phyloP scores from a whole-genome alignment of 2,888 invertebrate species.

The Oeneis ivallda region DNA sequence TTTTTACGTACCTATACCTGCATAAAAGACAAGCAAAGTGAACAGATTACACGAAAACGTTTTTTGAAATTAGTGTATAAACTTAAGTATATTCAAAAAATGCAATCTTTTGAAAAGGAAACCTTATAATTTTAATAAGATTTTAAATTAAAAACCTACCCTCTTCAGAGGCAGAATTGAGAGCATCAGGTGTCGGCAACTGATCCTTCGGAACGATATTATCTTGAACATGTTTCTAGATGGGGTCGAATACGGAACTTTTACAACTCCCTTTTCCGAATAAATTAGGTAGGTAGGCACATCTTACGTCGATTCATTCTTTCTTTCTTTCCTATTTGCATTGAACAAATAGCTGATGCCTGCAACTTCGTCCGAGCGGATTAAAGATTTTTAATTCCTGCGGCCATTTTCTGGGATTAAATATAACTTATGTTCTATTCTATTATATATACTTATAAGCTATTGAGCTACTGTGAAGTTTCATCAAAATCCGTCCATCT shows the following conservation, averaged over 20 bases:
- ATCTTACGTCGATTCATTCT: conserved; percentile 41
- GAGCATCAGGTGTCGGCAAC: conserved; percentile 76
- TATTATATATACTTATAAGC: too few relatives aligned
- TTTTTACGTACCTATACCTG: too few relatives aligned
- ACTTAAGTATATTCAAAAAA: background rate
- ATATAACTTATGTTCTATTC: too few relatives aligned
- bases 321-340: conserved; percentile 2
- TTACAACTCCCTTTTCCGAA: conserved; percentile 62
- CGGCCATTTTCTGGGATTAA: too few relatives aligned
- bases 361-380: too few relatives aligned
- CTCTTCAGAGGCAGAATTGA: conserved; percentile 53
- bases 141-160: conserved; percentile 52
- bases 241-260: conserved; percentile 58
- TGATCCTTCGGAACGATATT: conserved; percentile 71
- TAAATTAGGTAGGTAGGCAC: too few relatives aligned
- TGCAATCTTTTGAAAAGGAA: background rate
- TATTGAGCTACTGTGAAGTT: too few relatives aligned
- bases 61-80: background rate
- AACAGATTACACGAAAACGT: background rate
- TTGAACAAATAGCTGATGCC: too few relatives aligned
- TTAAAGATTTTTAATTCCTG: too few relatives aligned
- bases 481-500: too few relatives aligned
- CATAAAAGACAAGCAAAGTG: background rate
- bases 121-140: conserved; percentile 39
- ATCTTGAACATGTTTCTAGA: conserved; percentile 72